These are phyloP conservation scores for Sussaba pulchella DNA, from an alignment of 2,888 invertebrate genomes.

Conservation along the genomic window DNA sequence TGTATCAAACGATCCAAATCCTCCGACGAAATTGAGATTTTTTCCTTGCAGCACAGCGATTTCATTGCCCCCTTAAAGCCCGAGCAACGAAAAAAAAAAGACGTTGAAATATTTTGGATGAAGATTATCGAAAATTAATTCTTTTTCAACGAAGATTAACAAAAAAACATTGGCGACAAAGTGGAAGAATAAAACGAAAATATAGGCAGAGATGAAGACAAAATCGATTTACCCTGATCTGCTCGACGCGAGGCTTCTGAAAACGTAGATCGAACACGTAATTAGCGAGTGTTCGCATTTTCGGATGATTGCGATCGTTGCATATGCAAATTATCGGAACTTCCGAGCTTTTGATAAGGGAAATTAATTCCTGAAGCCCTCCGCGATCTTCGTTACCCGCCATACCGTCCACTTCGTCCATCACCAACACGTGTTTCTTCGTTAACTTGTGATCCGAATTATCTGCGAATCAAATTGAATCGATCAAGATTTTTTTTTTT, in stretches of 20 bases:
- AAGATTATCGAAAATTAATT: too few relatives aligned
- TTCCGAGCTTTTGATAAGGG: conserved; percentile 93
- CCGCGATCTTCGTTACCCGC: conserved; percentile 99
- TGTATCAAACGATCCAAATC: conserved; percentile 93
- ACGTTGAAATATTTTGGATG: too few relatives aligned
- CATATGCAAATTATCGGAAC: conserved; percentile 99
- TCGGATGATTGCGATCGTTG: conserved; percentile 97
- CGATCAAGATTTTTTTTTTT: conserved; percentile 22
- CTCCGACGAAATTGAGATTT: conserved; percentile 91
- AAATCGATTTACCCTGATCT: conserved; percentile 90
- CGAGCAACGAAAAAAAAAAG: neutral
- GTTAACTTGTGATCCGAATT: conserved; percentile 70
- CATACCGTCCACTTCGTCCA: conserved; percentile 99
- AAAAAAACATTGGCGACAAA: neutral
- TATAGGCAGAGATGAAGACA: neutral
- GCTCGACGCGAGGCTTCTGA: conserved; percentile 93
- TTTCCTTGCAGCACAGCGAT: conserved; percentile 96
- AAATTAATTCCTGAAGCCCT: conserved; percentile 97
- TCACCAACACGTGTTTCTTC: conserved; percentile 95
- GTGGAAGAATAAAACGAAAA: neutral
- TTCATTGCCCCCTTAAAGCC: conserved; percentile 92
- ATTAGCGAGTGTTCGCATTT: conserved; percentile 96
- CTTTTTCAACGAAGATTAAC: neutral
- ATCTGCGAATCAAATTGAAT: conserved; percentile 49
- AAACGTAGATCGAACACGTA: conserved; percentile 97